Conservation (phyloP, 2,113 vertebrate species). For the Rousettus leschenaultii region DNA sequence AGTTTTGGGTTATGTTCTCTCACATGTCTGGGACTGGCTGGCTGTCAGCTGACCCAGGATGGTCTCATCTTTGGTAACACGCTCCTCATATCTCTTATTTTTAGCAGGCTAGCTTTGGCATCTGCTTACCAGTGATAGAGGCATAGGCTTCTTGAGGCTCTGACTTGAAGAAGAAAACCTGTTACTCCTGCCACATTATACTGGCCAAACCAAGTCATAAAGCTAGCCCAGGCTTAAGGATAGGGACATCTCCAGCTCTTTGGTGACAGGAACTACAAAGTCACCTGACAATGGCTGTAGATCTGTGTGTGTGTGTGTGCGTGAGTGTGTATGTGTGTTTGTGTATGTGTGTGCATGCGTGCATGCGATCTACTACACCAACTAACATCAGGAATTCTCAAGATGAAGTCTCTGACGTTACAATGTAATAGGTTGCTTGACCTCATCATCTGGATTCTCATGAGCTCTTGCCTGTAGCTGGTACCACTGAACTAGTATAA, state of each 20-base stretch:
- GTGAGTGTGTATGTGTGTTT: too few species aligned
- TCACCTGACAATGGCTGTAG: not conserved
- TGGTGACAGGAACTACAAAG: not conserved
- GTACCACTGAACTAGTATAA: fast-evolving
- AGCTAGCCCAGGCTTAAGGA: not conserved
- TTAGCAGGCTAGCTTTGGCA: not conserved
- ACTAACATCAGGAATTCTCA: not conserved
- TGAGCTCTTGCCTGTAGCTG: not conserved
- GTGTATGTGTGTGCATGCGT: too few species aligned
- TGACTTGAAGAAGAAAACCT: not conserved
- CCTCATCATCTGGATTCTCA: not conserved
- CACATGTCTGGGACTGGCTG: not conserved
- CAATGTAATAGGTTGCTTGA: not conserved
- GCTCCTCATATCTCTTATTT: not conserved
- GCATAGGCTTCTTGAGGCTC: not conserved
- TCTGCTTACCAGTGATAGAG: not conserved
- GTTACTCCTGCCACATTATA: not conserved
- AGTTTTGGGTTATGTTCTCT: not conserved
- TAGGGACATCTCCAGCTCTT: not conserved
- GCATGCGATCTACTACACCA: not conserved
- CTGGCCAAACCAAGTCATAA: not conserved
- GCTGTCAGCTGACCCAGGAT: not conserved
- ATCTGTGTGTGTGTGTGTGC: too few species aligned
- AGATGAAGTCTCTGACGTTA: not conserved
- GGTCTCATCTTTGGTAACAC: not conserved